Evolutionary conservation across 2,113 vertebrate genomes (phyloP).

Genomic region (Tinamus guttatus): DNA sequence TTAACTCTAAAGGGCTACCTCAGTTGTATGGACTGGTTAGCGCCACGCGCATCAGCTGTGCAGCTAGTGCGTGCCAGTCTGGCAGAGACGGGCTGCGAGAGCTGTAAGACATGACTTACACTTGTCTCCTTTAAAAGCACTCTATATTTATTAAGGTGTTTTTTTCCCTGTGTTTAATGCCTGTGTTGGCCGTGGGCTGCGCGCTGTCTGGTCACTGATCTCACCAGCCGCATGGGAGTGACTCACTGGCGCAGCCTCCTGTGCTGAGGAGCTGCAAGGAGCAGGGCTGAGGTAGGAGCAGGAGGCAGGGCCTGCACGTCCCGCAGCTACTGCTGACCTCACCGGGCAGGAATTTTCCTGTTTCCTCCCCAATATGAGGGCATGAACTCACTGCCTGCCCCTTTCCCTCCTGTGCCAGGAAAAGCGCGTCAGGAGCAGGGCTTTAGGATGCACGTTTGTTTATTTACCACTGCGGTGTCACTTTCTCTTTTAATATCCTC

Average conservation of each 20-base stretch:
- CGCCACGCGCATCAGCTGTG: not conserved
- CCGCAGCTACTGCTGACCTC: not conserved
- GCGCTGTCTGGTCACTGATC: not conserved
- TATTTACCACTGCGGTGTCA: not conserved
- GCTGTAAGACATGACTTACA: not conserved
- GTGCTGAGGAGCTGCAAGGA: slow-evolving; percentile 31
- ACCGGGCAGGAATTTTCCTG: not conserved
- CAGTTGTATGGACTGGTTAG: not conserved
- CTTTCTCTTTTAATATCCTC: not conserved
- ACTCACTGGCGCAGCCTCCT: slow-evolving; percentile 5
- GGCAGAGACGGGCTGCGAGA: not conserved
- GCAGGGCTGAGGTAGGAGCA: not conserved
- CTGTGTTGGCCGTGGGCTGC: not conserved
- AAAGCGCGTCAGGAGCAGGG: not conserved
- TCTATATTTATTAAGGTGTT: not conserved
- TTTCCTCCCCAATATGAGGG: not conserved
- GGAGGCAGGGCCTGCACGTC: not conserved
- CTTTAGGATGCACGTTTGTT: not conserved
- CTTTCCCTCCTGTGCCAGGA: not conserved
- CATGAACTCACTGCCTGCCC: not conserved
- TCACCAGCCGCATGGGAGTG: not conserved
- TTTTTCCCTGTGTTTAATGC: not conserved
- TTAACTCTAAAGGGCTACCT: not conserved
- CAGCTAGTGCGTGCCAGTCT: not conserved
- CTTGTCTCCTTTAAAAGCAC: not conserved